Base-by-base conservation (phyloP, 1,140 invertebrate species). In the Cyclargus thomasi region DNA sequence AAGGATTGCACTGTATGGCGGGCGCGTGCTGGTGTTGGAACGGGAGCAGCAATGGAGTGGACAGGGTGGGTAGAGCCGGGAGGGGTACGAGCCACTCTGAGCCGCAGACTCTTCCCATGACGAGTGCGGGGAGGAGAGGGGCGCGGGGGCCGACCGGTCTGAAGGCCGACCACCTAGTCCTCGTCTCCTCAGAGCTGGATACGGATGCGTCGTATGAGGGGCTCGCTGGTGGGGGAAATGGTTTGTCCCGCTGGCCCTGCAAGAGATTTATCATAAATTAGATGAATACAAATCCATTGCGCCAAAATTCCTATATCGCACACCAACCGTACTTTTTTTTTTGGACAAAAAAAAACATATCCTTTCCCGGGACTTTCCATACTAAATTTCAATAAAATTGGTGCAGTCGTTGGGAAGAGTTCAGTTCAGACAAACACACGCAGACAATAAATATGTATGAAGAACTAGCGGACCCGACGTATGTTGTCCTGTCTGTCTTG, bases 21-120 rank as follows among this genome's bases (percentile, higher is more conserved):
- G 79, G 73, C 0, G 74, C 76, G 22, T 85, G 83, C 7, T 79
- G 82, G 65, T 85, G 85, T 62, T 86, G 86, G 0, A 89, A 47
- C 0, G 86, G 87, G 10, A 88, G 64, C 16, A 88, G 68, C 16
- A 90, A 53, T 1, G 86, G 87, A 0, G 78, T 68, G 2, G 85
- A 88, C 0, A 90, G 72, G 0, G 86, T 70, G 2, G 85, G 85
- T 18, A 90, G 55, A 0, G 84, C 81, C 2, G 86, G 87, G 53
- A 88, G 62, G 0, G 88, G 88, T 7, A 90, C 83, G 23, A 90
- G 69, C 88, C 88, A 90, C 0, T 90, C 88, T 0, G 86, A 88
- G 0, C 86, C 85, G 63, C 86, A 90, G 0, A 90, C 85, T n/a
- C 86, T 66, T 0, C 88, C 86, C 86, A 88, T 88, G 18, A 90